Evolutionary conservation across 2,113 vertebrate species (phyloP).

Genomic region (Chaetura pelagica): DNA sequence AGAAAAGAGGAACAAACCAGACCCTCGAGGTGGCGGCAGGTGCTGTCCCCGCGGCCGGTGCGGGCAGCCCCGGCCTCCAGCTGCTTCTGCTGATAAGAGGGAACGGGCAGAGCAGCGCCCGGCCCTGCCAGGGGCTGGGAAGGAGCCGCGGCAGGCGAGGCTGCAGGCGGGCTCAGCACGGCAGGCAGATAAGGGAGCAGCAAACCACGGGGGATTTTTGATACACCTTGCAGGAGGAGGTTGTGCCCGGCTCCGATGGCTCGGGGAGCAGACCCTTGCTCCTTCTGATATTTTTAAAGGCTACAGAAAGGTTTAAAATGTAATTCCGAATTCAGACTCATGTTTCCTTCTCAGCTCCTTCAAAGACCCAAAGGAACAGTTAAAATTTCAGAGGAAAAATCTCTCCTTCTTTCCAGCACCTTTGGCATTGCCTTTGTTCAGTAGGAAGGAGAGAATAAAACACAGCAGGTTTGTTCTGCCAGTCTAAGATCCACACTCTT

Average conservation of each 20-base stretch:
- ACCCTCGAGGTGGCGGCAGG: constrained; percentile 75
- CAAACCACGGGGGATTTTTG: constrained; percentile 39
- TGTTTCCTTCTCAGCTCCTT: not conserved
- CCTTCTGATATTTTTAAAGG: constrained; percentile 45
- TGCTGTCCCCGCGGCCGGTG: not conserved
- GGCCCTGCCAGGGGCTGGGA: constrained; percentile 48
- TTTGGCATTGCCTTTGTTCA: not conserved
- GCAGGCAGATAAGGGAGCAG: constrained; percentile 76
- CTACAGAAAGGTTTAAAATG: constrained; percentile 11
- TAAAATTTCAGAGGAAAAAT: not conserved
- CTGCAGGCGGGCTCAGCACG: constrained; percentile 59
- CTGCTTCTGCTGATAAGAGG: constrained; percentile 85
- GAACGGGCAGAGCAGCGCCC: constrained; percentile 77
- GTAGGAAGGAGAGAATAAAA: not conserved
- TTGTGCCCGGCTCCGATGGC: not conserved
- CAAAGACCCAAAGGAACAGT: not conserved
- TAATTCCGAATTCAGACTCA: constrained; percentile 14
- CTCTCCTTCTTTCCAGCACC: not conserved
- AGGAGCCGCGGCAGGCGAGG: not conserved
- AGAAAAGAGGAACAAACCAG: not conserved
- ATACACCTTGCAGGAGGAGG: not conserved
- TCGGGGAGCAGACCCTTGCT: constrained; percentile 25
- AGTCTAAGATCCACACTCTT: not conserved
- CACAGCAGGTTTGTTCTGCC: not conserved
- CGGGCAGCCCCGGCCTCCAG: constrained; percentile 81